Percentiles rank a stretch among this genome's conserved stretches.
Evolutionary conservation across 1,140 invertebrate species (phyloP).

Genomic region (Venturia canescens): DNA sequence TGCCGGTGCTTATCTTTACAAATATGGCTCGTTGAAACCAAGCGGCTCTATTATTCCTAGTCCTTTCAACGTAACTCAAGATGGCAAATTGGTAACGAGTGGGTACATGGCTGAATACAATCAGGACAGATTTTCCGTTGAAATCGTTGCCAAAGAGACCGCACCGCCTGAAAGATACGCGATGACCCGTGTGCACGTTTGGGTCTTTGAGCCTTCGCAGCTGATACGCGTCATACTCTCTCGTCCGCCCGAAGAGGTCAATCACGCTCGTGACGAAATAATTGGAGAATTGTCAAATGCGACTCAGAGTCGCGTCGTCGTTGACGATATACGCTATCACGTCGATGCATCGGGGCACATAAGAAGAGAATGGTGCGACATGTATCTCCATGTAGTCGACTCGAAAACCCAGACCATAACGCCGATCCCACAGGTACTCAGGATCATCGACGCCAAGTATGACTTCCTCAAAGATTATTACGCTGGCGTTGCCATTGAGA

Average conservation of each 20-base stretch:
- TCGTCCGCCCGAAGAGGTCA: slow-evolving; percentile 84
- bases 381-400: slow-evolving; percentile 92
- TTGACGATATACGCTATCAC: slow-evolving; percentile 88
- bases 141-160: slow-evolving; percentile 88
- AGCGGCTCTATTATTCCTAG: slow-evolving; percentile 92
- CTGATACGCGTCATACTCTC: slow-evolving; percentile 89
- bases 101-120: slow-evolving; percentile 91
- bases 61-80: slow-evolving; percentile 88
- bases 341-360: slow-evolving; percentile 83
- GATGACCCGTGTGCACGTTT: slow-evolving; percentile 87
- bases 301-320: slow-evolving; percentile 85
- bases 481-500: slow-evolving; percentile 88
- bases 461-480: slow-evolving; percentile 88
- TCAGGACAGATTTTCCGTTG: slow-evolving; percentile 90
- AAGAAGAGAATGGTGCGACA: slow-evolving; percentile 87
- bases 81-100: slow-evolving; percentile 85
- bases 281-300: slow-evolving; percentile 84
- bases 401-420: slow-evolving; percentile 85
- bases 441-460: slow-evolving; percentile 91
- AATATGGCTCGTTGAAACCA: slow-evolving; percentile 85
- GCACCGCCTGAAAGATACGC: slow-evolving; percentile 88
- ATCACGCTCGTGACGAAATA: slow-evolving; percentile 83
- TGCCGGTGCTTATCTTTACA: slow-evolving; percentile 88
- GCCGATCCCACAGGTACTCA: slow-evolving; percentile 87
- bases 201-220: slow-evolving; percentile 89